Evolutionary conservation across 2,888 invertebrate genomes (phyloP).

Genomic region (Spicauda simplicius): DNA sequence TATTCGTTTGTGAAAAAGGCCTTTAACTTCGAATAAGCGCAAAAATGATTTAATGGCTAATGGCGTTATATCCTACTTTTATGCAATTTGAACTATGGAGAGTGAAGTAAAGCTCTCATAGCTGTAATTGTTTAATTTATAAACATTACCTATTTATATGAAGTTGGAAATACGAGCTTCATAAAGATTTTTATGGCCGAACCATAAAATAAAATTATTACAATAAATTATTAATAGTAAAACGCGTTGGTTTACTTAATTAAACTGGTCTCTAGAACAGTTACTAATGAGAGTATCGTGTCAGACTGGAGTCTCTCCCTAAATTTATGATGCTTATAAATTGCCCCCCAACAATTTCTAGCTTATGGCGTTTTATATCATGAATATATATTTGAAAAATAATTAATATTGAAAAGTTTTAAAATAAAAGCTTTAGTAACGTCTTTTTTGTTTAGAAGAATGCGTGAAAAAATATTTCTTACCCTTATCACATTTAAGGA

Average conservation of each 20-base stretch:
- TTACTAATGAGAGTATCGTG: constrained; percentile 53
- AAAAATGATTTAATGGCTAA: too few species aligned
- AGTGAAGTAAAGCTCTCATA: background rate
- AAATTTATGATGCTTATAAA: constrained; percentile 44
- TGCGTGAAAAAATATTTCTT: too few species aligned
- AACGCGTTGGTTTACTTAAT: constrained; percentile 44
- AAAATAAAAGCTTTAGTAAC: too few species aligned
- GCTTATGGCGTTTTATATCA: background rate
- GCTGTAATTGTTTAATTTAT: background rate
- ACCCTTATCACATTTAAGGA: too few species aligned
- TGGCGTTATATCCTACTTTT: too few species aligned
- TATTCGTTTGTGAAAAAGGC: too few species aligned
- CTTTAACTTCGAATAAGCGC: too few species aligned
- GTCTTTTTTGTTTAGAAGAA: too few species aligned
- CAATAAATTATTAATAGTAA: constrained; percentile 1
- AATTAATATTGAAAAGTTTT: too few species aligned
- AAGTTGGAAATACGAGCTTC: background rate
- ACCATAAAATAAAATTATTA: background rate
- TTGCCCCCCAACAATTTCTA: background rate
- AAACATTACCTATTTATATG: background rate
- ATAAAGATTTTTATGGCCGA: background rate
- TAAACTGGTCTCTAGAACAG: constrained; percentile 47
- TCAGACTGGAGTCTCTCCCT: constrained; percentile 45
- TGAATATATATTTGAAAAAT: too few species aligned
- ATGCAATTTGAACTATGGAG: too few species aligned